Evolutionary conservation across 2,113 vertebrate species (phyloP).

Genomic region (Mesembrinibis cayennensis): DNA sequence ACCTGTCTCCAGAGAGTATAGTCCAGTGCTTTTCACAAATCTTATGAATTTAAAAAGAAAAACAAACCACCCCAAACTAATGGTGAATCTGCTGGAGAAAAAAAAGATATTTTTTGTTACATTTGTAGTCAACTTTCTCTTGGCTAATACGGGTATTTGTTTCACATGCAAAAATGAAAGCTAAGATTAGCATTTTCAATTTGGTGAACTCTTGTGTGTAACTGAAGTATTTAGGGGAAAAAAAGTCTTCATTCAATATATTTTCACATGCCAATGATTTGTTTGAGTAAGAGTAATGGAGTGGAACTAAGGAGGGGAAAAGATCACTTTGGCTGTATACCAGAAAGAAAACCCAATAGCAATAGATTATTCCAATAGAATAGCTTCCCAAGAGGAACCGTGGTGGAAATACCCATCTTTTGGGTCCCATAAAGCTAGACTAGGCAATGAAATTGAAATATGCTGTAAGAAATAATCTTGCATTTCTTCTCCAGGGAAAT

Average conservation of each 20-base stretch:
- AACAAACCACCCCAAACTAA: not conserved
- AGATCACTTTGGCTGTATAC: not conserved
- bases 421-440: constrained; percentile 8
- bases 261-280: not conserved
- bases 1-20: not conserved
- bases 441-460: constrained; percentile 37
- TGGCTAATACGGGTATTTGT: not conserved
- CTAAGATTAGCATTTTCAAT: not conserved
- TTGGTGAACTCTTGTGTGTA: not conserved
- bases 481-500: constrained; percentile 8
- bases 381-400: not conserved
- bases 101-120: not conserved
- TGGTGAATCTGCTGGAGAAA: not conserved
- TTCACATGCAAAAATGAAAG: not conserved
- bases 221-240: not conserved
- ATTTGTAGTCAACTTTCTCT: not conserved
- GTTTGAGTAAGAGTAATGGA: not conserved
- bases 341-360: not conserved
- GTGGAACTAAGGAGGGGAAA: not conserved
- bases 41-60: not conserved
- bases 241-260: not conserved
- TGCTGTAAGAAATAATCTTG: not conserved
- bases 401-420: not conserved
- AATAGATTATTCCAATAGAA: not conserved
- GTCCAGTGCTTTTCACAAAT: not conserved